Percentiles rank a stretch among this genome's conserved stretches.
These are phyloP conservation scores for Salmo trutta DNA, from an alignment of 2,797 vertebrate species.

Conservation along the genomic window DNA sequence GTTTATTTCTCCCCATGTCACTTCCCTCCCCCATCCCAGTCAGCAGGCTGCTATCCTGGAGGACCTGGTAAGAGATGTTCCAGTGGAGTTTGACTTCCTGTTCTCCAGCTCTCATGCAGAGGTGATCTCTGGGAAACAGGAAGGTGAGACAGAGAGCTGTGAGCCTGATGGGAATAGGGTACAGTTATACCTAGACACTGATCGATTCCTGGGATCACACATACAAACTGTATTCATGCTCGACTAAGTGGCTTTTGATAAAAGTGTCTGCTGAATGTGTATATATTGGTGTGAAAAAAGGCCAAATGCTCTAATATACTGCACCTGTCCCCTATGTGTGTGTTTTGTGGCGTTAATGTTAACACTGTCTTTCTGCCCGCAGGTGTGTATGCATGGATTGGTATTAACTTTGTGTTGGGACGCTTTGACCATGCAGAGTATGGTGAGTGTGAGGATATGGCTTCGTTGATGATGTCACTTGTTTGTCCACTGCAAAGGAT, in stretches of 20 bases:
- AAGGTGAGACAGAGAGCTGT: conserved; percentile 76
- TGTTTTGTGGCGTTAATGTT: neutral
- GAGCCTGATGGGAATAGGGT: neutral
- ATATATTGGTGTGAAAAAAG: too few species aligned
- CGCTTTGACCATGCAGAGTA: conserved; percentile 91
- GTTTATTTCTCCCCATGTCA: neutral
- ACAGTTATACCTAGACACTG: neutral
- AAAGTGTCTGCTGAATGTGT: too few species aligned
- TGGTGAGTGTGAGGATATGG: conserved; percentile 72
- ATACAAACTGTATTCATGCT: too few species aligned
- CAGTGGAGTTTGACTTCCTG: conserved; percentile 90
- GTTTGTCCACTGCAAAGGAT: too few species aligned
- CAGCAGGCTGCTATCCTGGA: conserved; percentile 92
- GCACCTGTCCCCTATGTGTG: neutral
- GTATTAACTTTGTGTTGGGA: conserved; percentile 95
- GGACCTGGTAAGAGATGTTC: conserved; percentile 89
- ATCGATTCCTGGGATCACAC: too few species aligned
- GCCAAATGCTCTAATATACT: neutral
- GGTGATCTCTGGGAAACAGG: conserved; percentile 97
- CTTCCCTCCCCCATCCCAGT: conserved; percentile 55
- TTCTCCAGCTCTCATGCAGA: conserved; percentile 94
- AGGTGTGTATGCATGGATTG: conserved; percentile 98
- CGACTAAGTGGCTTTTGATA: too few species aligned
- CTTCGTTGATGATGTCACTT: neutral
- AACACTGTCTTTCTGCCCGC: neutral